These are phyloP conservation scores for Aphaenogaster rudis DNA, from an alignment of 1,140 invertebrate species.

Conservation along the genomic window DNA sequence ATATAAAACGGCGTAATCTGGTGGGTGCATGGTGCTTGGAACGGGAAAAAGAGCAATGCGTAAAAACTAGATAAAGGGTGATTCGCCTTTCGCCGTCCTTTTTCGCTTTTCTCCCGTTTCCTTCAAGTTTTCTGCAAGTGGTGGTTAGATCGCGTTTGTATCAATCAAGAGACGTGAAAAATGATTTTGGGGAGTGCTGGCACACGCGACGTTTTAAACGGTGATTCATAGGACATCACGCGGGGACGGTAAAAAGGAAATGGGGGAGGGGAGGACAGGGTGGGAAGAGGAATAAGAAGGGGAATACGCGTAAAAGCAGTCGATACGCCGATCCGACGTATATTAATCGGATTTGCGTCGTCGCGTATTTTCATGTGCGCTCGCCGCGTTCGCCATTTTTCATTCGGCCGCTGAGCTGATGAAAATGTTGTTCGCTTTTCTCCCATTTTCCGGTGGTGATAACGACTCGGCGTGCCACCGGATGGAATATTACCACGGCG, in stretches of 20 bases:
- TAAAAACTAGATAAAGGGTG: constrained; percentile 63
- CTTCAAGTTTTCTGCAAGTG: constrained; percentile 59
- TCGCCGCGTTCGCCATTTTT: constrained; percentile 38
- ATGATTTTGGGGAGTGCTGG: constrained; percentile 77
- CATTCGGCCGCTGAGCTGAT: constrained; percentile 36
- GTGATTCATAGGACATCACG: constrained; percentile 77
- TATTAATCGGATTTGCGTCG: constrained; percentile 74
- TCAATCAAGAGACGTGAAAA: constrained; percentile 83
- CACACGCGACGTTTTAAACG: constrained; percentile 76
- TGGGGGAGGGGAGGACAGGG: no score
- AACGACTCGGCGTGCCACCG: constrained; percentile 19
- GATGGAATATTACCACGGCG: constrained; percentile 24
- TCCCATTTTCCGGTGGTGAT: constrained; percentile 57
- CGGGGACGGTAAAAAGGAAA: constrained; percentile 8
- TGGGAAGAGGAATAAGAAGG: constrained; percentile 67
- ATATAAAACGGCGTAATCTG: constrained; percentile 40
- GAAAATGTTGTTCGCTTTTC: constrained; percentile 37
- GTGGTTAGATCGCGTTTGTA: constrained; percentile 78
- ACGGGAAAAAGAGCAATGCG: constrained; percentile 49
- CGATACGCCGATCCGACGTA: constrained; percentile 71
- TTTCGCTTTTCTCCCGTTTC: constrained; percentile 4
- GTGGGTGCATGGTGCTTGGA: constrained; percentile 5
- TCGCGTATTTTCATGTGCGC: constrained; percentile 55
- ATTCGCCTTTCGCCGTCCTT: constrained; percentile 29
- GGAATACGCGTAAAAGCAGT: constrained; percentile 71